Evolutionary conservation across 2,888 invertebrate species (phyloP).

Genomic region (Nomada ferruginata): DNA sequence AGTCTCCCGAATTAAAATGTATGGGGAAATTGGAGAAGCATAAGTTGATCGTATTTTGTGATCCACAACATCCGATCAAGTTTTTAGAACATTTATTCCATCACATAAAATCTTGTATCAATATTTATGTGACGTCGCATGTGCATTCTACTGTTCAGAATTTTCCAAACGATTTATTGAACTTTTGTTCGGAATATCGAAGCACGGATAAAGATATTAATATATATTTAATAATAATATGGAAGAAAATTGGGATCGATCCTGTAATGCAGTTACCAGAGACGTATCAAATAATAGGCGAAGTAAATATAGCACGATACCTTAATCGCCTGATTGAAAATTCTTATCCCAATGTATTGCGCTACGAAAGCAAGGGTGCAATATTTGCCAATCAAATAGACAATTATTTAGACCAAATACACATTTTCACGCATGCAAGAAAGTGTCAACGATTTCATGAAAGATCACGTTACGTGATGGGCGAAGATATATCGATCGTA

Average conservation of each 20-base stretch:
- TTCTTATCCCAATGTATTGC: conserved; percentile 69
- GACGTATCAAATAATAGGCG: conserved; percentile 75
- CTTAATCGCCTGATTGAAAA: conserved; percentile 80
- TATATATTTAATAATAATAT: conserved; percentile 76
- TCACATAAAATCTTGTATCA: conserved; percentile 70
- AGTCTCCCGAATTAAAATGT: conserved; percentile 1
- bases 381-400: conserved; percentile 79
- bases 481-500: conserved; percentile 75
- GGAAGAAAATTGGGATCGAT: conserved; percentile 78
- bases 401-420: conserved; percentile 74
- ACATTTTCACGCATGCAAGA: conserved; percentile 65
- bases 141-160: conserved; percentile 77
- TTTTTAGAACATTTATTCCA: conserved; percentile 76
- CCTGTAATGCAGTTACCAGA: conserved; percentile 72
- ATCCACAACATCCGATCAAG: conserved; percentile 79
- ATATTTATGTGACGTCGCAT: conserved; percentile 69
- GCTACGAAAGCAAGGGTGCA: conserved; percentile 77
- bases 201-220: conserved; percentile 45
- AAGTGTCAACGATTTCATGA: conserved; percentile 45
- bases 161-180: conserved; percentile 56
- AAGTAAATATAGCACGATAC: conserved; percentile 81
- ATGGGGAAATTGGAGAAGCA: conserved; percentile 41
- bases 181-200: conserved; percentile 71
- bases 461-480: conserved; percentile 72
- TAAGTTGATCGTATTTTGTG: conserved; percentile 78